phyloP scores from a whole-genome alignment of 1,140 invertebrate species.

The Pararge aegeria region DNA sequence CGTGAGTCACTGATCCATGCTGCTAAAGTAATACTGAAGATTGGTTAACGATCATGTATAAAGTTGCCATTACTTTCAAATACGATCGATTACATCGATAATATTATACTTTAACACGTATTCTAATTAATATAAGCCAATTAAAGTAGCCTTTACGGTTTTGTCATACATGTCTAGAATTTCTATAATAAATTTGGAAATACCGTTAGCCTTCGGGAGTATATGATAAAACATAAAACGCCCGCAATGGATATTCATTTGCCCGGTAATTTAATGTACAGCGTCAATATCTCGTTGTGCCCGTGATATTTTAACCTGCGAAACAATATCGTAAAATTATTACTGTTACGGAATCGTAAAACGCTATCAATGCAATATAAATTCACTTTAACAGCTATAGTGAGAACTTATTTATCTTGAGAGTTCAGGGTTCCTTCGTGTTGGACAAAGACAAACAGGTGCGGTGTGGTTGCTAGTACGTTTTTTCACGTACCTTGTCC shows the following conservation, averaged over 20 bases:
- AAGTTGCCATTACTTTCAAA: not conserved
- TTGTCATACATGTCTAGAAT: not conserved
- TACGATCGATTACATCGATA: not conserved
- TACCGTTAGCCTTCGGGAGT: not conserved
- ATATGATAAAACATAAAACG: not conserved
- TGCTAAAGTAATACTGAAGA: constrained; percentile 5
- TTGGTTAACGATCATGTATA: not conserved
- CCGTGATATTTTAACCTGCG: constrained; percentile 91
- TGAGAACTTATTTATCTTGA: too few species aligned
- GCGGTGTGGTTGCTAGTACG: not conserved
- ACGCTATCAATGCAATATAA: not conserved
- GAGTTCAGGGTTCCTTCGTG: not conserved
- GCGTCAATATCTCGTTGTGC: constrained; percentile 94
- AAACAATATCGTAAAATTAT: constrained; percentile 26
- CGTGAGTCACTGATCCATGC: not conserved
- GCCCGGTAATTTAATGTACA: constrained; percentile 67
- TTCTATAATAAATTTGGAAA: constrained; percentile 5
- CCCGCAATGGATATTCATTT: not conserved
- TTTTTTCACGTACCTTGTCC: constrained; percentile 83
- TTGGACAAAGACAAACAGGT: not conserved
- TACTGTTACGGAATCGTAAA: constrained; percentile 7
- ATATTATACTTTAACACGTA: not conserved
- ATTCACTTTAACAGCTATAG: too few species aligned
- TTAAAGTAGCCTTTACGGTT: not conserved
- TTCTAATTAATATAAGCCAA: not conserved